Conservation (phyloP, 2,113 vertebrate species). For the Rana temporaria region DNA sequence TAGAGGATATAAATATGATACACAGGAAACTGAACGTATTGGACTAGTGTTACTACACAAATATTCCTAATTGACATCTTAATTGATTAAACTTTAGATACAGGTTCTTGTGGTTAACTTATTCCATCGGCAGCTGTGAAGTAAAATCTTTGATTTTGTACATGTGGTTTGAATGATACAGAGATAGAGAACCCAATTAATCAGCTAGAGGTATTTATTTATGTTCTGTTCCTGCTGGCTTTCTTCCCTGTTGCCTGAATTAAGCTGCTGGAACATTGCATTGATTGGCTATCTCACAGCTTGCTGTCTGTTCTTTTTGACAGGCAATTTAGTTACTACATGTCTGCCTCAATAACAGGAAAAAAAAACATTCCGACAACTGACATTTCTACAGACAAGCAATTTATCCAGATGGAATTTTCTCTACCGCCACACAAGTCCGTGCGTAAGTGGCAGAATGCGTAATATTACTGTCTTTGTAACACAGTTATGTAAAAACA, state of each 20-base stretch:
- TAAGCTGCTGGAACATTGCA: conserved; percentile 46
- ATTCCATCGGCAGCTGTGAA: conserved; percentile 40
- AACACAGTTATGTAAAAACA: conserved; percentile 19
- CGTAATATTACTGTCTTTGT: conserved; percentile 29
- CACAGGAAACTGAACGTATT: too few relatives aligned
- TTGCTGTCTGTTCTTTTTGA: conserved; percentile 55
- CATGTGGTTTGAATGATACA: conserved; percentile 46
- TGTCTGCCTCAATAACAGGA: conserved; percentile 50
- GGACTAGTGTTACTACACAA: not conserved
- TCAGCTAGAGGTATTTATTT: conserved; percentile 50
- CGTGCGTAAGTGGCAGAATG: not conserved
- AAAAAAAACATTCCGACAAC: conserved; percentile 47
- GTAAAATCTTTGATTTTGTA: conserved; percentile 50
- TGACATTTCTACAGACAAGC: conserved; percentile 55
- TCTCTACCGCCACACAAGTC: not conserved
- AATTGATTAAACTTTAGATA: conserved; percentile 39
- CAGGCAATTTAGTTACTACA: conserved; percentile 57
- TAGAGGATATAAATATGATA: too few relatives aligned
- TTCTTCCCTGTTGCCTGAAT: conserved; percentile 45
- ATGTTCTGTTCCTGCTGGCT: conserved; percentile 50
- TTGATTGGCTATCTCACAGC: conserved; percentile 57
- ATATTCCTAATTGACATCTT: conserved; percentile 5
- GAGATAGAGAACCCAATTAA: conserved; percentile 52
- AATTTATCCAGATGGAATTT: conserved; percentile 54
- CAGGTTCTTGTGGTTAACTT: conserved; percentile 39